Evolutionary conservation across 2,888 invertebrate species (phyloP).

Genomic region (Fabriciana adippe): DNA sequence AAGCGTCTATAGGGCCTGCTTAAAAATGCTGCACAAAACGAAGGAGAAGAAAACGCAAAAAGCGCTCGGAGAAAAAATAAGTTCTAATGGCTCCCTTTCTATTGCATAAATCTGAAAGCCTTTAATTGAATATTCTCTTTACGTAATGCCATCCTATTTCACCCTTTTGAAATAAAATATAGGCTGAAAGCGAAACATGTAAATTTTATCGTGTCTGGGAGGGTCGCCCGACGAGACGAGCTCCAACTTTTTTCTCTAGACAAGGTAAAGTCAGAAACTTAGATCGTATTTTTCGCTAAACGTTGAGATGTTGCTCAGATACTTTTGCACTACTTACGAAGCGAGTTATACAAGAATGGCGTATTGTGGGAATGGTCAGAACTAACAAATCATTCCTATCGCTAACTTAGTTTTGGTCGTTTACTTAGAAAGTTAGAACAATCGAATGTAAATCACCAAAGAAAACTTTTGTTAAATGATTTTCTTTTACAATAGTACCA

Average conservation of each 20-base stretch:
- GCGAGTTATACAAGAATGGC: conserved; percentile 64
- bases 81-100: conserved; percentile 52
- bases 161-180: conserved; percentile 80
- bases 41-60: conserved; percentile 46
- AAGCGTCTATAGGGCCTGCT: conserved; percentile 28
- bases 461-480: not conserved
- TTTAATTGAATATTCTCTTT: conserved; percentile 81
- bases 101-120: conserved; percentile 70
- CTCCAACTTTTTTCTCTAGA: conserved; percentile 65
- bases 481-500: not conserved
- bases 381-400: conserved; percentile 37
- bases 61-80: conserved; percentile 53
- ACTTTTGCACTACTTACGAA: conserved; percentile 71
- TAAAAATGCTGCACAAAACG: conserved; percentile 33
- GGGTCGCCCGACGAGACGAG: conserved; percentile 58
- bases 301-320: conserved; percentile 73
- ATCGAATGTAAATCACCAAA: conserved; percentile 12
- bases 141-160: conserved; percentile 76
- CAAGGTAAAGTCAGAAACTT: conserved; percentile 74
- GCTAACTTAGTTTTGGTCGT: conserved; percentile 20
- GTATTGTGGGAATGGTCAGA: conserved; percentile 34
- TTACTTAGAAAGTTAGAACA: conserved; percentile 22
- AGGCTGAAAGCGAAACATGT: conserved; percentile 77
- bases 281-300: conserved; percentile 76
- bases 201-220: conserved; percentile 78